Evolutionary conservation across 2,797 vertebrate species (phyloP).

Genomic region (Jordanella pulchra): DNA sequence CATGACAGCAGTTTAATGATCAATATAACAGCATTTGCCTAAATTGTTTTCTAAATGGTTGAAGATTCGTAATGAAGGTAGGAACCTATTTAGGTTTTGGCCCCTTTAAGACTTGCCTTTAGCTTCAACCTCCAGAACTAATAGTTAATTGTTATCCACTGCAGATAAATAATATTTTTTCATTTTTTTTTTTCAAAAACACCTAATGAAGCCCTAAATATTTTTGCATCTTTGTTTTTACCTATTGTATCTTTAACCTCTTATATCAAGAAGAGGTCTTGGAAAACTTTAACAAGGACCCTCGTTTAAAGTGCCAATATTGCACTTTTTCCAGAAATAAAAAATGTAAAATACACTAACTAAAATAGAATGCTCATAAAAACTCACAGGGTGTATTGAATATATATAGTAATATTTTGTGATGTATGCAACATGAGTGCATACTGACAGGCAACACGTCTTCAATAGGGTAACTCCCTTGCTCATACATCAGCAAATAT

Average conservation of each 20-base stretch:
- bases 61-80: no score
- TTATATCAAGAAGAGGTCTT: neutral
- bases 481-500: conserved; percentile 16
- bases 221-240: neutral
- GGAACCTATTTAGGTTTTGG: no score
- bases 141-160: neutral
- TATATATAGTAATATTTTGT: neutral
- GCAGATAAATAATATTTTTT: neutral
- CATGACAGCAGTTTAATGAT: no score
- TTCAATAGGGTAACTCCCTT: neutral
- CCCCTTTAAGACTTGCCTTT: no score
- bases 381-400: conserved; percentile 4
- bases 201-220: neutral
- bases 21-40: no score
- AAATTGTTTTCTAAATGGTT: no score
- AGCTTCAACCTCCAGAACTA: no score
- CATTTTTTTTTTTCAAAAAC: neutral
- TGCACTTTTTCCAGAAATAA: neutral
- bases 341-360: neutral
- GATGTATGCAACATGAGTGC: neutral
- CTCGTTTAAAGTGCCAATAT: no score
- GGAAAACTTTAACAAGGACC: neutral
- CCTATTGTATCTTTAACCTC: no score
- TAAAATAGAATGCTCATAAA: neutral
- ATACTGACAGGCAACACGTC: neutral